Conservation (phyloP, 2,888 invertebrate genomes). For the Parapristionchus giblindavisi region DNA sequence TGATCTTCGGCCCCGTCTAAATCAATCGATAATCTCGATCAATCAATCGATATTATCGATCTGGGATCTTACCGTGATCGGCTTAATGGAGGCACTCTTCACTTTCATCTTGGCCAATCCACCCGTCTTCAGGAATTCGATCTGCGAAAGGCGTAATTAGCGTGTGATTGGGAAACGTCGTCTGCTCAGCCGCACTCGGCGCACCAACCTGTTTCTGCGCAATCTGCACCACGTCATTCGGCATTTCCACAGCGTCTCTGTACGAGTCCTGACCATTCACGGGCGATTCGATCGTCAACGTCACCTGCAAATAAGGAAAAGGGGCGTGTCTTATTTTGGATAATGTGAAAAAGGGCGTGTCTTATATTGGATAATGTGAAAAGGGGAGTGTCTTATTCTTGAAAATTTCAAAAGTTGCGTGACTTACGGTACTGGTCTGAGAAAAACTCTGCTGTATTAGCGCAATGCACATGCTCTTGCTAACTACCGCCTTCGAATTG, state of each 20-base stretch:
- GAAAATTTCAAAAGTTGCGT: too few species aligned
- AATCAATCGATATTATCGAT: too few species aligned
- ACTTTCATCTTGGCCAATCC: background rate
- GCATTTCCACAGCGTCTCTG: constrained; percentile 31
- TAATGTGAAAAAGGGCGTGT: too few species aligned
- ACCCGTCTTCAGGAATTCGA: constrained; percentile 30
- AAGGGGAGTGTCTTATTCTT: too few species aligned
- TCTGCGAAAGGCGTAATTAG: too few species aligned
- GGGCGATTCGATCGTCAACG: constrained; percentile 17
- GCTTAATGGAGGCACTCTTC: background rate
- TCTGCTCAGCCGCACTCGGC: background rate
- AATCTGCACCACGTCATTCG: constrained; percentile 16
- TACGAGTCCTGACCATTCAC: constrained; percentile 34
- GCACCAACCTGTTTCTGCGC: constrained; percentile 18
- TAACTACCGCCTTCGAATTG: constrained; percentile 2
- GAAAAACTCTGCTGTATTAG: constrained; percentile 27
- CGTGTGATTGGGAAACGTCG: too few species aligned
- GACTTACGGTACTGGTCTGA: too few species aligned
- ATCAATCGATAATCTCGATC: too few species aligned
- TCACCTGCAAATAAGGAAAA: background rate
- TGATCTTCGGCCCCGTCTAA: too few species aligned
- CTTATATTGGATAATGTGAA: too few species aligned
- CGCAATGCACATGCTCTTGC: constrained; percentile 31
- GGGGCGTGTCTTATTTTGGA: too few species aligned
- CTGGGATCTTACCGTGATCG: too few species aligned